phyloP scores from a whole-genome alignment of 2,888 invertebrate species.

The Andrena praecox region DNA sequence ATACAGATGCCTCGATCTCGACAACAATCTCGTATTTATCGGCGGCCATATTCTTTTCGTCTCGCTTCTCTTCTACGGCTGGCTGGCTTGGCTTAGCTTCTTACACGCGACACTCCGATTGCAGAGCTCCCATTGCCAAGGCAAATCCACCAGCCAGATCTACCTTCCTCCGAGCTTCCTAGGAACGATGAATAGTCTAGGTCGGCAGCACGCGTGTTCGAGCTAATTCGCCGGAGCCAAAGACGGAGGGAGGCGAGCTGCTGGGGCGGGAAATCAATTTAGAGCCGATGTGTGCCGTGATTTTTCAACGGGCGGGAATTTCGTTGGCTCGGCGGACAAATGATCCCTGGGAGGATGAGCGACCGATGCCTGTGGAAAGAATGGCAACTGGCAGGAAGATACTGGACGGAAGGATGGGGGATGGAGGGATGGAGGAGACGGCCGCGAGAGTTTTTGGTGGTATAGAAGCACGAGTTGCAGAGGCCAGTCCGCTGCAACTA shows the following conservation, averaged over 20 bases:
- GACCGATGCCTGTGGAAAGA: conserved; percentile 23
- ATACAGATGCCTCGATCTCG: conserved; percentile 43
- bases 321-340: neutral
- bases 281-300: neutral
- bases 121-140: neutral
- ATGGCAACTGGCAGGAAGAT: conserved; percentile 27
- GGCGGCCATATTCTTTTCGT: conserved; percentile 20
- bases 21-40: conserved; percentile 49
- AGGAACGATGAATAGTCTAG: conserved; percentile 16
- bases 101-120: conserved; percentile 20
- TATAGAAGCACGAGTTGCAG: conserved; percentile 46
- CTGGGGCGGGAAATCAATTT: conserved; percentile 1
- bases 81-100: neutral
- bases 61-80: neutral
- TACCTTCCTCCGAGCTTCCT: conserved; percentile 28
- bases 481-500: conserved; percentile 62
- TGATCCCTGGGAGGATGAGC: conserved; percentile 1
- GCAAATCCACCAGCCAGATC: no score
- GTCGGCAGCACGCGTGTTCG: neutral
- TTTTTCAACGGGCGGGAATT: neutral
- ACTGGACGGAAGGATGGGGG: neutral
- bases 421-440: neutral
- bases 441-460: conserved; percentile 26
- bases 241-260: neutral
- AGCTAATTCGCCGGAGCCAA: neutral